Base-by-base conservation (phyloP, 1,140 invertebrate genomes). In the Himalopsyche phryganea region DNA sequence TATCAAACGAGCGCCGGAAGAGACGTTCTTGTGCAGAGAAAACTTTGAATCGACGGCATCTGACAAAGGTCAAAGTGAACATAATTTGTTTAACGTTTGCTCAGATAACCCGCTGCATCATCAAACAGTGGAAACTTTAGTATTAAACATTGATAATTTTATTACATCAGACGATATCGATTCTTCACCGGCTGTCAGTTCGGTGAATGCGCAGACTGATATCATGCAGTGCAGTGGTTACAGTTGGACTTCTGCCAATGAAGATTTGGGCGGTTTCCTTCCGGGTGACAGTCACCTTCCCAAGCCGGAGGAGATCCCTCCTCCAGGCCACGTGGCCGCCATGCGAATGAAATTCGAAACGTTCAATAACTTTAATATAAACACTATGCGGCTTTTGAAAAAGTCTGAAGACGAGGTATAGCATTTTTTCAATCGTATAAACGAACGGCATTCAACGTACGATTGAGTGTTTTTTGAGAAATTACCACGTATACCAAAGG, bases 311-410 rank as follows among this genome's bases (percentile, higher is more conserved):
- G 63, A 65, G 18, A 41, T 48, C 5, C 63, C 63, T 6, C 48
- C 55, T 11, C 72, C 76, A 1, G 76, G 76, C 6, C 76, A 78
- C 65, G 76, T 78, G 58, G 76, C 76, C 0, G 76, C 76, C 9
- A 77, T 78, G 76, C 57, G 75, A 13, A 75, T 77, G 40, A 65
- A 71, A 9, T 78, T 76, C 62, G 76, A 78, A 61, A 77, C 71
- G 32, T 74, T 78, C 70, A 78, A 75, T n/a, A 60, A 54, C 49
- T 50, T 64, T 13, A 63, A 56, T 44, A 28, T 55, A 11, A 60
- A 48, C 50, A 58, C 54, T 11, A 60, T 60, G 58, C 48, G 62
- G 45, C 57, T 64, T 28, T 45, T 57, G 36, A 64, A 58, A 35
- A 64, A 58, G 40, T 46, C 48, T 14, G 62, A 64, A 18, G 54